Conservation (phyloP, 1,140 invertebrate species). For the Aphelenchoides fujianensis region DNA sequence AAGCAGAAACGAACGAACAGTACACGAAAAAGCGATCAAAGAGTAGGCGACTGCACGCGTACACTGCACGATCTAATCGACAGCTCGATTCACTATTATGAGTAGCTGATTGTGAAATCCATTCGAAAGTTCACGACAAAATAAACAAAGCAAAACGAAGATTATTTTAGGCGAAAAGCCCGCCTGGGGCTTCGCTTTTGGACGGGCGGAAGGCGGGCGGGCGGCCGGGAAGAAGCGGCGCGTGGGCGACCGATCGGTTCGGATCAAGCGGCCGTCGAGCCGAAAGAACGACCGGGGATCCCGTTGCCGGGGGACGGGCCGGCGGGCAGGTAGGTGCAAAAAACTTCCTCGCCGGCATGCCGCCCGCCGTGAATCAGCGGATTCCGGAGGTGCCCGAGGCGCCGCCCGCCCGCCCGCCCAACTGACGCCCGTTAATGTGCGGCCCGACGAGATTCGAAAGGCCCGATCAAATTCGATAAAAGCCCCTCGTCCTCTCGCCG, state of each 20-base stretch:
- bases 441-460: background rate
- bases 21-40: background rate
- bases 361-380: background rate
- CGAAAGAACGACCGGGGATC: background rate
- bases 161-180: too few relatives aligned
- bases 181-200: too few relatives aligned
- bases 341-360: background rate
- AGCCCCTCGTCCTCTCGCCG: background rate
- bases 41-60: background rate
- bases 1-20: too few relatives aligned
- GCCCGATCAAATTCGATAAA: constrained; percentile 1
- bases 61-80: background rate
- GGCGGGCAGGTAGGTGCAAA: background rate
- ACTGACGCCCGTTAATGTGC: constrained; percentile 1
- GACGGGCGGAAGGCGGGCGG: too few relatives aligned
- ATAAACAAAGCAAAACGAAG: too few relatives aligned
- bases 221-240: background rate
- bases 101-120: background rate
- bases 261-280: background rate
- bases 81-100: too few relatives aligned
- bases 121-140: background rate
- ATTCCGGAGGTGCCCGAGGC: background rate
- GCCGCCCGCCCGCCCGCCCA: background rate
- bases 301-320: background rate
- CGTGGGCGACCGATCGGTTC: background rate